A percentile compares a stretch with the other conserved stretches of the same genome.
Evolutionary conservation across 2,113 vertebrate genomes (phyloP).

Genomic region (Tympanuchus pallidicinctus): DNA sequence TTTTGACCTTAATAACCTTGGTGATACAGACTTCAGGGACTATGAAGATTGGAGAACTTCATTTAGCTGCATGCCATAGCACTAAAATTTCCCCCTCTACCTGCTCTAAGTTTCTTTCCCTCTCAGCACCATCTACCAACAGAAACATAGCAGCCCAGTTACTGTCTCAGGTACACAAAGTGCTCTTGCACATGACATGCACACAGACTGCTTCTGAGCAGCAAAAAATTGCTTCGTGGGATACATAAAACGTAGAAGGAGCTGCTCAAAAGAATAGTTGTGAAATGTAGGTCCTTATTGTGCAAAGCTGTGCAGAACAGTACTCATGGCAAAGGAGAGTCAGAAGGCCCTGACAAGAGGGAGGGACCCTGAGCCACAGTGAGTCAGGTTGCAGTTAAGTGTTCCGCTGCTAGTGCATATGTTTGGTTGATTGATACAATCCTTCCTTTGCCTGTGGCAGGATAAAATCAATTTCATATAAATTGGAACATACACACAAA

Average conservation of each 20-base stretch:
- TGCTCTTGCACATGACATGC: rapidly evolving
- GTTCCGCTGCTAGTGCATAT: background rate
- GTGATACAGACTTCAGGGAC: background rate
- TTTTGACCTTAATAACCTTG: background rate
- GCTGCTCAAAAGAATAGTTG: rapidly evolving
- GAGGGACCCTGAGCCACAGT: background rate
- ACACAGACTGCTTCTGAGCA: background rate
- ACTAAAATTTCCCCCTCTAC: background rate
- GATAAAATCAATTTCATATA: background rate
- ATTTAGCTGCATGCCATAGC: background rate
- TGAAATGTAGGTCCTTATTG: background rate
- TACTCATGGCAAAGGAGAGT: rapidly evolving
- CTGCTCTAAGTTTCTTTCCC: background rate
- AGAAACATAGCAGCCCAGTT: background rate
- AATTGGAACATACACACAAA: slow-evolving; percentile 4
- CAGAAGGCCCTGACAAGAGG: background rate
- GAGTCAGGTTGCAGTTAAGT: background rate
- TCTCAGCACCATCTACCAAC: background rate
- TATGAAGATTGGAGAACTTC: background rate
- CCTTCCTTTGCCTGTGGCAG: background rate
- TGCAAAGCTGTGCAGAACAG: background rate
- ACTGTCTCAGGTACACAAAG: background rate
- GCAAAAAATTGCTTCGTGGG: rapidly evolving
- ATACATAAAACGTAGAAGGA: rapidly evolving
- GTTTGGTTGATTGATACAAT: background rate